These are phyloP conservation scores for Platalea minor DNA, from an alignment of 2,797 vertebrate genomes.

Conservation along the genomic window DNA sequence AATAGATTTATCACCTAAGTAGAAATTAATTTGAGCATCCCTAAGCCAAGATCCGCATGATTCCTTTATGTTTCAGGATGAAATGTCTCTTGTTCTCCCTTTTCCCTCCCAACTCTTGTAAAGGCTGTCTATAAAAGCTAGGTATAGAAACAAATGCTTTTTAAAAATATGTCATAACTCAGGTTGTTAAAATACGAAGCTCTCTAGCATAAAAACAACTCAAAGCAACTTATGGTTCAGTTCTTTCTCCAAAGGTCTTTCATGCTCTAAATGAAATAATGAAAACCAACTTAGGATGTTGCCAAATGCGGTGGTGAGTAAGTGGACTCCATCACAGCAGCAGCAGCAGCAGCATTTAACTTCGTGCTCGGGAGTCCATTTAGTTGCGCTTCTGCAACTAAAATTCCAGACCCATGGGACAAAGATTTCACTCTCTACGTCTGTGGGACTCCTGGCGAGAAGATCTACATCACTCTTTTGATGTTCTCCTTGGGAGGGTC, in stretches of 20 bases:
- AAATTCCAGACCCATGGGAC: neutral
- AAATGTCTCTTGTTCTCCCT: conserved; percentile 10
- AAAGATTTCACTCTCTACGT: neutral
- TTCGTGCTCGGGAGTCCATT: neutral
- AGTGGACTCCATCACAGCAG: neutral
- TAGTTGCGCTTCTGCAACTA: neutral
- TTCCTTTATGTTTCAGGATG: conserved; percentile 17
- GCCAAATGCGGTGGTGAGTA: neutral
- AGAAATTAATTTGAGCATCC: conserved; percentile 35
- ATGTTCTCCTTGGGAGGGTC: neutral
- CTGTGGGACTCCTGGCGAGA: neutral
- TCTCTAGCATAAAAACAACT: neutral
- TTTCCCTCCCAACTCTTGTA: neutral
- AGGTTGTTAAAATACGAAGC: conserved; percentile 2
- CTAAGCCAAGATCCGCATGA: conserved; percentile 45
- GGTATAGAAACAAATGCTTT: neutral
- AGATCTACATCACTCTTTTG: neutral
- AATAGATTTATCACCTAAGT: conserved; percentile 46
- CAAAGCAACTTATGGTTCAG: neutral
- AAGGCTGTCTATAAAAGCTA: neutral
- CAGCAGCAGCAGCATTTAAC: neutral
- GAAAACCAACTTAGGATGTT: neutral
- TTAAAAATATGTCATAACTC: neutral
- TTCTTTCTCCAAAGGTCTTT: neutral
- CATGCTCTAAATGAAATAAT: neutral